Percentiles rank a stretch among this genome's conserved stretches.
These are phyloP conservation scores for Tetramorium alpestre DNA, from an alignment of 1,140 invertebrate species.

Conservation along the genomic window DNA sequence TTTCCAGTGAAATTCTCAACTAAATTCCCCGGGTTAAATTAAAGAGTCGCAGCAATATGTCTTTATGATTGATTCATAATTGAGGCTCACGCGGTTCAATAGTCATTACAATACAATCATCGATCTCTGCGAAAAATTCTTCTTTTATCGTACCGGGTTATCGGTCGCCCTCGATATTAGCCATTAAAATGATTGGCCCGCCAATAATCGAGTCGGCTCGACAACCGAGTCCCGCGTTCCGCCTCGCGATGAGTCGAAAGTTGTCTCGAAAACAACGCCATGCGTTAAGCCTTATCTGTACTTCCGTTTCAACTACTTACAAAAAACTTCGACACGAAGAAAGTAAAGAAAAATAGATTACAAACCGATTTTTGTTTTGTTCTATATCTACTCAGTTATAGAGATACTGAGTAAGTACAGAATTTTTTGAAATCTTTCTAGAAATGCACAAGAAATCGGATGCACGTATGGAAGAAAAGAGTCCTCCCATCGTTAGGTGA, in stretches of 20 bases:
- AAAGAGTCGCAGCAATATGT: background rate
- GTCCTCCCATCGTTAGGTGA: conserved; percentile 15
- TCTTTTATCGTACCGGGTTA: conserved; percentile 74
- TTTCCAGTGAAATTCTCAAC: background rate
- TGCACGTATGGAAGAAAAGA: background rate
- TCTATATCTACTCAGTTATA: background rate
- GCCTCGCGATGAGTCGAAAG: conserved; percentile 68
- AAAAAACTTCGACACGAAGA: background rate
- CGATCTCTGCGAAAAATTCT: conserved; percentile 58
- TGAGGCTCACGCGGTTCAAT: background rate
- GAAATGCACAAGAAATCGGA: conserved; percentile 11
- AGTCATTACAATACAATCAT: conserved; percentile 18
- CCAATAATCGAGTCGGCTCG: conserved; percentile 71
- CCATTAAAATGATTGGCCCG: conserved; percentile 73
- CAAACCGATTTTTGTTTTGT: background rate
- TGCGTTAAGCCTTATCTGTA: background rate
- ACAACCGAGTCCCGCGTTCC: conserved; percentile 57
- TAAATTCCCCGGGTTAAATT: background rate
- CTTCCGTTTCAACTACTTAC: background rate
- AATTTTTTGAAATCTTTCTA: background rate
- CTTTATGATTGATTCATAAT: conserved; percentile 17
- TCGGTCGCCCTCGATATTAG: conserved; percentile 76
- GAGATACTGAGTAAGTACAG: background rate
- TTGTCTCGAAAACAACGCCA: conserved; percentile 57
- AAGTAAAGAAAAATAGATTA: background rate